These are phyloP conservation scores for Drosophila mayaguana DNA, from an alignment of 2,888 invertebrate species.

Conservation along the genomic window DNA sequence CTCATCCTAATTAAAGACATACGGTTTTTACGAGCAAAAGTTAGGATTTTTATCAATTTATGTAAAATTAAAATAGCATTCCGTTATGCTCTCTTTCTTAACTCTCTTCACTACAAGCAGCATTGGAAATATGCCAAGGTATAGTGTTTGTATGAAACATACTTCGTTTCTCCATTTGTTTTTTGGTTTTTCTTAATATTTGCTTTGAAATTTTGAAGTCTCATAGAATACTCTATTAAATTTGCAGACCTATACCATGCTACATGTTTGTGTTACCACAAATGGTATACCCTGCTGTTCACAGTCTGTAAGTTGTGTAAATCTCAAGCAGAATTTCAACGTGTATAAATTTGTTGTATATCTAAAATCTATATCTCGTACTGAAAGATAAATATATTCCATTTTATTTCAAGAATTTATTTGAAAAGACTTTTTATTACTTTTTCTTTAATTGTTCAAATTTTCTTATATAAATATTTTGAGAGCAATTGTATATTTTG, in stretches of 20 bases:
- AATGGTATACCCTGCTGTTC: constrained; percentile 94
- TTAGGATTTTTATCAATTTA: constrained; percentile 23
- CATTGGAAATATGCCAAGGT: constrained; percentile 86
- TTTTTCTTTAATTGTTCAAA: neutral
- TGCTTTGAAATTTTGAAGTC: neutral
- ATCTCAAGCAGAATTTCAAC: constrained; percentile 19
- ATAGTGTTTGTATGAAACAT: constrained; percentile 44
- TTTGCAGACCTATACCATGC: constrained; percentile 94
- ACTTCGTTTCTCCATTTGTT: constrained; percentile 1
- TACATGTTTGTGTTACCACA: constrained; percentile 94
- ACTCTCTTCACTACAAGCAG: constrained; percentile 74
- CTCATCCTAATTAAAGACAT: constrained; percentile 9
- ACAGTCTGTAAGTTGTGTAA: constrained; percentile 89
- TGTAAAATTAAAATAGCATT: constrained; percentile 5
- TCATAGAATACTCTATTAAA: constrained; percentile 23
- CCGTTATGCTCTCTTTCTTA: constrained; percentile 17
- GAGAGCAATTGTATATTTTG: constrained; percentile 32
- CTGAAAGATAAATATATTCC: constrained; percentile 14
- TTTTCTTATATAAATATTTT: neutral
- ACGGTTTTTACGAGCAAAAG: constrained; percentile 5
- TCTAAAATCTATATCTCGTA: neutral
- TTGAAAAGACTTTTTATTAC: neutral
- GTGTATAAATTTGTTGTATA: constrained; percentile 18
- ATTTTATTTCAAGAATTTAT: constrained; percentile 3
- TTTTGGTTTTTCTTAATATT: constrained; percentile 9